Base-by-base conservation (phyloP, 2,888 invertebrate species). In the Encarsia formosa region DNA sequence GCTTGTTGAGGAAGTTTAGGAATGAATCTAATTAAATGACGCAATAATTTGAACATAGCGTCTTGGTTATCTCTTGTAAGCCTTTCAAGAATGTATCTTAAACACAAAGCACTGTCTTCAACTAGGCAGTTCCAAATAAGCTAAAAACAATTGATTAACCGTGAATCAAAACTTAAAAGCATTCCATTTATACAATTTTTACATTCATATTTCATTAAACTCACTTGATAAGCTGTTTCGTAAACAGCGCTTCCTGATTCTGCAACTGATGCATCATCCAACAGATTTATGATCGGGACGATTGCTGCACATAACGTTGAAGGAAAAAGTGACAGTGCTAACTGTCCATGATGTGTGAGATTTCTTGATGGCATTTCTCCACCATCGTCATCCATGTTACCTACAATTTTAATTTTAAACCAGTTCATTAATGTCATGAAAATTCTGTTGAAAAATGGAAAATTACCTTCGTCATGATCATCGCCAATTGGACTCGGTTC, bases 121-220 rank as follows among this genome's bases (percentile, higher is more conserved):
- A 98, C 97, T 38, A 99, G 79, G 70, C 98, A 99, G 57, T 88
- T 88, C 98, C 98, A 98, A 61, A 98, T 93, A 0, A 96, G 92
- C 85, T 91, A 76, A 45, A 58, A 57, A 54, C 11, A 32, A 29
- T 37, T 20, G 19, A 41, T n/a, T 15, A 29, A 9, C 13, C 29
- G 29, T 29, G 8, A 29, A 13, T 29, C 29, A 29, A 13, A 9
- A 29, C 13, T 29, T 13, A 8, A 29, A 29, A 13, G 13, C 8
- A 29, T 13, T 29, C 29, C 8, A 29, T 29, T 29, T 9, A n/a
- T 13, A 8, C 8, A 29, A 13, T 9, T 8, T 9, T 13, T 29
- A 8, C 8, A 29, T 29, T 29, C 8, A 34, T 34, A 34, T 34
- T 37, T 32, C 9, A 20, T 11, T 15, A 32, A 20, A 13, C 34